Conservation (phyloP, 2,888 invertebrate species). For the Malthinus flaveolus region DNA sequence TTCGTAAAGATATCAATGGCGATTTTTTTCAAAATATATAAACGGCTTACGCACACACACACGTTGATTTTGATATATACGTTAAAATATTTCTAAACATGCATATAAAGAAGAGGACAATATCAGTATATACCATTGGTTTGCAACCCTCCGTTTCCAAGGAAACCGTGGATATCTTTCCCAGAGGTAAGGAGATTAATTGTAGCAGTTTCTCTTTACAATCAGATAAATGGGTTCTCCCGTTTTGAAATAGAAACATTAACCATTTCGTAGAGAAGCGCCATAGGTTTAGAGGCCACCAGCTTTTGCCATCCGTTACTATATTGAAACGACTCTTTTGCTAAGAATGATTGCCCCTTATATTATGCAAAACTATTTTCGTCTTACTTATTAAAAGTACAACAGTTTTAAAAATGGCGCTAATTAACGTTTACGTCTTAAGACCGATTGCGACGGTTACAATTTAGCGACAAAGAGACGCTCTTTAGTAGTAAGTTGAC, state of each 20-base stretch:
- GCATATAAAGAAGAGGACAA: slow-evolving; percentile 38
- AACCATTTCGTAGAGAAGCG: slow-evolving; percentile 44
- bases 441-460: too few relatives aligned
- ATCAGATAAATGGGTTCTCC: slow-evolving; percentile 54
- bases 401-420: too few relatives aligned
- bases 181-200: slow-evolving; percentile 56
- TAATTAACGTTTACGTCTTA: too few relatives aligned
- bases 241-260: slow-evolving; percentile 56
- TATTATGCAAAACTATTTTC: too few relatives aligned
- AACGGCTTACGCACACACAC: too few relatives aligned
- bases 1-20: too few relatives aligned
- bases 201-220: slow-evolving; percentile 55
- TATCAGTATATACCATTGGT: slow-evolving; percentile 38
- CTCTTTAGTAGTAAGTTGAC: too few relatives aligned
- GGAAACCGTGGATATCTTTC: slow-evolving; percentile 52
- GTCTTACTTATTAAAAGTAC: too few relatives aligned
- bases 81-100: slow-evolving; percentile 39
- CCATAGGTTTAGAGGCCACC: slow-evolving; percentile 34
- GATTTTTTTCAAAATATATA: too few relatives aligned
- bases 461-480: too few relatives aligned
- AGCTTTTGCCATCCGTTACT: slow-evolving; percentile 22
- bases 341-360: too few relatives aligned
- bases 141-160: slow-evolving; percentile 45
- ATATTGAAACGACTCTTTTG: too few relatives aligned
- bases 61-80: background rate